Percentiles rank a stretch among this genome's conserved stretches.
phyloP scores from a whole-genome alignment of 2,888 invertebrate genomes.

The Adineta ricciae region DNA sequence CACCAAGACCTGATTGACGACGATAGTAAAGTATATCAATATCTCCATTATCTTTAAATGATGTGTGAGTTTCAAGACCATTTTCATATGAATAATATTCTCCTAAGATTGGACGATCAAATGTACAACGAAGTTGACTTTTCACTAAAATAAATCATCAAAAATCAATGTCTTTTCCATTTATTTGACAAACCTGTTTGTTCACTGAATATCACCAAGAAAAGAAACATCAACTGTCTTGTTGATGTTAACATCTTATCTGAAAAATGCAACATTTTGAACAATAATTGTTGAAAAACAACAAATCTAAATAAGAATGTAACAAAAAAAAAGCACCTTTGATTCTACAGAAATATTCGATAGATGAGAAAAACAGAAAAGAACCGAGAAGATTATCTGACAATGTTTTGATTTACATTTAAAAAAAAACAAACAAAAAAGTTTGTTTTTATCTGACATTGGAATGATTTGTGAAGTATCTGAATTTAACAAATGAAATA shows the following conservation, averaged over 20 bases:
- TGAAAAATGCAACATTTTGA: no score
- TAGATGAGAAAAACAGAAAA: neutral
- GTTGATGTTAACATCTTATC: no score
- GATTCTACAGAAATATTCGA: neutral
- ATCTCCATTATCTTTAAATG: slow-evolving; percentile 24
- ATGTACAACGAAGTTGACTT: neutral
- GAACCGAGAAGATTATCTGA: neutral
- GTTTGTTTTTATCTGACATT: neutral
- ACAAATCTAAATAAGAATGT: no score
- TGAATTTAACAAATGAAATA: neutral
- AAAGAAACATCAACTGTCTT: neutral
- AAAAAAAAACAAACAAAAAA: neutral
- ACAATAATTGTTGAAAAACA: no score
- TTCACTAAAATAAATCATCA: neutral
- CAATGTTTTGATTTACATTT: neutral
- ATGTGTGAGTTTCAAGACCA: slow-evolving; percentile 29
- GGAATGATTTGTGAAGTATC: neutral
- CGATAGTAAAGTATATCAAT: slow-evolving; percentile 26
- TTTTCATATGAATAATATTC: slow-evolving; percentile 34
- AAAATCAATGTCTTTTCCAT: no score
- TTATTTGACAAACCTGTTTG: neutral
- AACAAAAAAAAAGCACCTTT: no score
- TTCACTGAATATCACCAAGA: neutral
- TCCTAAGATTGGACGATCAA: slow-evolving; percentile 24
- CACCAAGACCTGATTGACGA: slow-evolving; percentile 31